Evolutionary conservation across 2,888 invertebrate genomes (phyloP), one percentile per base, ranked within the genome.

Genomic region (Phyllotreta striolata): DNA sequence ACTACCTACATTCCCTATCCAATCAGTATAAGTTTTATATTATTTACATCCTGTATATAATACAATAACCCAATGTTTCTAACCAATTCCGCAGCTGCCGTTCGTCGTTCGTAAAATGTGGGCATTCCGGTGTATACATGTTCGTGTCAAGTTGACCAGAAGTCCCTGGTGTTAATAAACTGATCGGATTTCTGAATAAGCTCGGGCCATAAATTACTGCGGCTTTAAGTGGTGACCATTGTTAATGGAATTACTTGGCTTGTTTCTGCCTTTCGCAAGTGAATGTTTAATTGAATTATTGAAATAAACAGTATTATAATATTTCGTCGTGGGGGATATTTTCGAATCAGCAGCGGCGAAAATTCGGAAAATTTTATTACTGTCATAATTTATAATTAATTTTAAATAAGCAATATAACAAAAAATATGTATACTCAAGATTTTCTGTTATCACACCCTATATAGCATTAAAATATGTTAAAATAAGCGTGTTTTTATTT

Each of bases 161-260:
- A 68, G 67, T 65, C 69, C 68, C 65, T 66, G 66, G 69, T 69
- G 68, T 71, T 71, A 71, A 71, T 71, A 71, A 71, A 71, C 69
- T 67, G 69, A 71, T 71, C 71, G 67, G 68, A 71, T 69, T 69
- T 68, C 66, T 47, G 62, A 62, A 64, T 66, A 67, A 70, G 68
- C 67, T 67, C 49, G 46, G 52, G 63, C 62, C 66, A 66, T 70
- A 70, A 70, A 70, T 70, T 70, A 70, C 57, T n/a, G 60, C 58
- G 62, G 62, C 51, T 66, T 67, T 63, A 64, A 68, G 68, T 67
- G 68, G 66, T 67, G 66, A 66, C 64, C 64, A 63, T 68, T 66
- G 67, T 67, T 66, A 62, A 62, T 51, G 64, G 44, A 52, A 60
- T 57, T 58, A 57, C 49, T 58, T 58, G 49, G 39, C 49, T 58